These are phyloP conservation scores for Drosophila nigromelanica DNA, from an alignment of 1,140 invertebrate species.

Conservation along the genomic window DNA sequence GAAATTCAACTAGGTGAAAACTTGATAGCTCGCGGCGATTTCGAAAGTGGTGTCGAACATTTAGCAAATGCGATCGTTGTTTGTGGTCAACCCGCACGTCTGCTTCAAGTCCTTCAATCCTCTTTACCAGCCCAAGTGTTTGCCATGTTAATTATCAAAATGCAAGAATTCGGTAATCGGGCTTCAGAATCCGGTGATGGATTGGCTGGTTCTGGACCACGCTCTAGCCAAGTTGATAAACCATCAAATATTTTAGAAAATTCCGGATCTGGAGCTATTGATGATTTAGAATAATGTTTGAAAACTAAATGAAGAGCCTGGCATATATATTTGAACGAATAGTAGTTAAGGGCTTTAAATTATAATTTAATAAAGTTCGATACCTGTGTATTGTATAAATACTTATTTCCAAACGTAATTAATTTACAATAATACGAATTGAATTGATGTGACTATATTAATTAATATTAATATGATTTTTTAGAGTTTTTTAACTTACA, in stretches of 20 bases:
- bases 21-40: conserved; percentile 91
- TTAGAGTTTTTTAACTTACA: neutral
- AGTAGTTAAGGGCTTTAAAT: conserved; percentile 66
- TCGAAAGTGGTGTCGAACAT: conserved; percentile 96
- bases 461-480: neutral
- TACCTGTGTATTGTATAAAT: conserved; percentile 38
- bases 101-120: conserved; percentile 95
- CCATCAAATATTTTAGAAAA: conserved; percentile 59
- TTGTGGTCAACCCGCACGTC: conserved; percentile 96
- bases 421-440: conserved; percentile 13
- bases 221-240: conserved; percentile 50
- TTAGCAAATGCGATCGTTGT: conserved; percentile 97
- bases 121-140: conserved; percentile 96
- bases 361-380: conserved; percentile 53
- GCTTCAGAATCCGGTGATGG: conserved; percentile 63
- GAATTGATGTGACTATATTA: neutral
- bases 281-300: conserved; percentile 78
- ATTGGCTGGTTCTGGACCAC: conserved; percentile 38
- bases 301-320: conserved; percentile 40
- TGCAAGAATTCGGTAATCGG: conserved; percentile 87
- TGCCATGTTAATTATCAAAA: conserved; percentile 92
- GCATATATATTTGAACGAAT: conserved; percentile 56
- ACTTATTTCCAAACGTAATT: conserved; percentile 21
- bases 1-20: conserved; percentile 96
- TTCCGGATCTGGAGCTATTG: conserved; percentile 58